A percentile compares a stretch with the other conserved stretches of the same genome.
Evolutionary conservation across 2,113 vertebrate species (phyloP).

Genomic region (Apeltes quadracus): DNA sequence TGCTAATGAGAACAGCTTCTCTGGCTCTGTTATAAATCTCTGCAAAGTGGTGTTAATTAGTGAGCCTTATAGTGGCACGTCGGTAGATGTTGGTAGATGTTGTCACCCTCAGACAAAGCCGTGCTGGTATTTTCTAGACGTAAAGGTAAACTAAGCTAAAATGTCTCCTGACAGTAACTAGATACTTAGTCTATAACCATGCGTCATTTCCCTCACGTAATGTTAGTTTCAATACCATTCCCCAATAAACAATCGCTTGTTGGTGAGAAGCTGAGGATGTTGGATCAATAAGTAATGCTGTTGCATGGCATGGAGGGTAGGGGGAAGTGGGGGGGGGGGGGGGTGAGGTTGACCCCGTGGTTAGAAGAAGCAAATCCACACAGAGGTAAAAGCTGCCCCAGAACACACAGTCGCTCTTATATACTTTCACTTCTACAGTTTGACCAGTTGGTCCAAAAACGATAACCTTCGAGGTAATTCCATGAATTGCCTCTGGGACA

Average conservation of each 20-base stretch:
- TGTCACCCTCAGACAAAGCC: neutral
- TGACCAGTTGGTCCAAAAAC: neutral
- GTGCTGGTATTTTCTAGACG: neutral
- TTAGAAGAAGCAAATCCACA: slow-evolving; percentile 50
- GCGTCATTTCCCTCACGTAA: neutral
- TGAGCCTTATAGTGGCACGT: neutral
- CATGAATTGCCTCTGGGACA: slow-evolving; percentile 27
- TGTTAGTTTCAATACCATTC: slow-evolving; percentile 16
- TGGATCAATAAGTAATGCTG: slow-evolving; percentile 25
- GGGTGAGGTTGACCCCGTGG: slow-evolving; percentile 1
- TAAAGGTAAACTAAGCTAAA: slow-evolving; percentile 4
- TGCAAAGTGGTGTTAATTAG: neutral
- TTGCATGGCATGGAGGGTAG: too few relatives aligned
- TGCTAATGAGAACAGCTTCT: neutral
- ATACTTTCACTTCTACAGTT: neutral
- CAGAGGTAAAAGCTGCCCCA: slow-evolving; percentile 46
- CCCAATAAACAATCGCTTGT: neutral
- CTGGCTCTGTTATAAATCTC: neutral
- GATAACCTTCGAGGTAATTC: neutral
- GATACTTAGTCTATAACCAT: neutral
- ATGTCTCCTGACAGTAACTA: neutral
- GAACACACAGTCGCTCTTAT: slow-evolving; percentile 5
- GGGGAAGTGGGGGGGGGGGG: too few relatives aligned
- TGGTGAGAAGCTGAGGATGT: slow-evolving; percentile 45
- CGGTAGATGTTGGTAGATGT: neutral